Conservation (phyloP, 2,888 invertebrate species). For the Ecliptopera silaceata region DNA sequence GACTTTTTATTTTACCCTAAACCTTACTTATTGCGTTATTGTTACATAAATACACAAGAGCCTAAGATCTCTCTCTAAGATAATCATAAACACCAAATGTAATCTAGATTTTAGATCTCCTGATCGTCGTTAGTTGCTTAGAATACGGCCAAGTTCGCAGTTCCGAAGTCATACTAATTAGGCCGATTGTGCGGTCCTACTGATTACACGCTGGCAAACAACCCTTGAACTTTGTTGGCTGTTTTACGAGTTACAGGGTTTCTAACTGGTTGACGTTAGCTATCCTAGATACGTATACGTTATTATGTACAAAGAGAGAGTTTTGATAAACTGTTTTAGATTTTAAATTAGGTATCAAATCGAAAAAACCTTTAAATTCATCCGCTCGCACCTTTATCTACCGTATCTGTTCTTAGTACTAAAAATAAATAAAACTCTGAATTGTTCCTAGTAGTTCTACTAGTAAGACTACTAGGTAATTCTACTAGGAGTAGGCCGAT, state of each 20-base stretch:
- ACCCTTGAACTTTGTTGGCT: slow-evolving; percentile 22
- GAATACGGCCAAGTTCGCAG: background rate
- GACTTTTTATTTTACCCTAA: slow-evolving; percentile 45
- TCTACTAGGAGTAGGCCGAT: too few species aligned
- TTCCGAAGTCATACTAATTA: slow-evolving; percentile 12
- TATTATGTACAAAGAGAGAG: too few species aligned
- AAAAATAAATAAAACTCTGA: too few species aligned
- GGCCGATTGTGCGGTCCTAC: background rate
- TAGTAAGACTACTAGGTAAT: too few species aligned
- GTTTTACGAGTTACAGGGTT: slow-evolving; percentile 11
- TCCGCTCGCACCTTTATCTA: too few species aligned
- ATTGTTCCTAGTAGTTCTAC: too few species aligned
- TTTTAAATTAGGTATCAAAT: too few species aligned
- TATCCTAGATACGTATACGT: background rate
- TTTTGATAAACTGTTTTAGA: too few species aligned
- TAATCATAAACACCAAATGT: background rate
- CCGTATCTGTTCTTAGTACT: too few species aligned
- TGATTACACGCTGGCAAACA: slow-evolving; percentile 25
- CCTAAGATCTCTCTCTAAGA: too few species aligned
- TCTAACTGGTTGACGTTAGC: background rate
- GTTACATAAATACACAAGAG: background rate
- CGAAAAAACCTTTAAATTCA: too few species aligned
- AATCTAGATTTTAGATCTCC: background rate
- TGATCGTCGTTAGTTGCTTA: background rate
- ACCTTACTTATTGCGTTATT: background rate